phyloP scores from a whole-genome alignment of 2,113 vertebrate species.

The Calyptomena viridis region DNA sequence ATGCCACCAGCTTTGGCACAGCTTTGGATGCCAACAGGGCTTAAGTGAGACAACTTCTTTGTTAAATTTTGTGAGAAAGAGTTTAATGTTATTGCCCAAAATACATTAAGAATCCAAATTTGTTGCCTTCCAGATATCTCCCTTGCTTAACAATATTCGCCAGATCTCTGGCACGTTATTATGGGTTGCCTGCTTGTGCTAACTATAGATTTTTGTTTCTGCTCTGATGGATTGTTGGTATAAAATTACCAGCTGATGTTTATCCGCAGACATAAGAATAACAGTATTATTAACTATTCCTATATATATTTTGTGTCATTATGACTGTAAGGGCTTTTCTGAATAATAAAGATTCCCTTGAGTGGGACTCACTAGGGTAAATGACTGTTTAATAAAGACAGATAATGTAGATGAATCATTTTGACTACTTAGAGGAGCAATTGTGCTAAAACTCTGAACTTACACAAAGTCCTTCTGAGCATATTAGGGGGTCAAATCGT shows the following conservation, averaged over 20 bases:
- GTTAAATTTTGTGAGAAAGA: neutral
- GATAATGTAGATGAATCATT: constrained; percentile 63
- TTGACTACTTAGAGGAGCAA: constrained; percentile 61
- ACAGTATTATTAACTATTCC: constrained; percentile 39
- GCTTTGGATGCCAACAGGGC: neutral
- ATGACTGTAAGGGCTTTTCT: constrained; percentile 38
- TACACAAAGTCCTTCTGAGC: constrained; percentile 31
- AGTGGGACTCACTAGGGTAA: constrained; percentile 43
- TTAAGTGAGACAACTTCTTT: neutral
- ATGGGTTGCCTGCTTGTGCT: neutral
- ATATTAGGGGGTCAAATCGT: constrained; percentile 30
- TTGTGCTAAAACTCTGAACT: constrained; percentile 50
- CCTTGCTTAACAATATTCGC: neutral
- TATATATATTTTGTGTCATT: constrained; percentile 51
- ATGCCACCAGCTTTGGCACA: neutral
- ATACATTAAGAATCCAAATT: neutral
- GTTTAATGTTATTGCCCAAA: neutral
- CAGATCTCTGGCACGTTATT: neutral
- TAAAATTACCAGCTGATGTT: constrained; percentile 35
- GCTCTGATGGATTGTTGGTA: neutral
- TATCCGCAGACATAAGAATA: constrained; percentile 24
- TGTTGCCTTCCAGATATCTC: neutral
- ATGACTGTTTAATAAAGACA: constrained; percentile 67
- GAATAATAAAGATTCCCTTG: constrained; percentile 62
- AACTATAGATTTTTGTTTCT: constrained; percentile 9